phyloP scores from a whole-genome alignment of 2,797 vertebrate genomes.

The Sparus aurata region DNA sequence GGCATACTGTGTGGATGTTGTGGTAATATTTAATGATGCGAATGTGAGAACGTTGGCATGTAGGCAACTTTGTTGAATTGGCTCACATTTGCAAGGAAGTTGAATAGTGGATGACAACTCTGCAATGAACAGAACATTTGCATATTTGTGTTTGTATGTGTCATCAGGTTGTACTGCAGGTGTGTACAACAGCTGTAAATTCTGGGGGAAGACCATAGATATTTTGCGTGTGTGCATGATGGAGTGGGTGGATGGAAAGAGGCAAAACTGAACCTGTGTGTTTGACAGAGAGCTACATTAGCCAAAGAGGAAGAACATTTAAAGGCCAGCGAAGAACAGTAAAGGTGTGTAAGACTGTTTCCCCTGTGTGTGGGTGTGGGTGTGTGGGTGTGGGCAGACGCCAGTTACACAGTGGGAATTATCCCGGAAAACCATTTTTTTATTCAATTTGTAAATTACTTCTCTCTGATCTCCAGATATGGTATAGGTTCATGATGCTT shows the following conservation, averaged over 20 bases:
- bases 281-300: background rate
- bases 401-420: slow-evolving; percentile 32
- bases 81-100: background rate
- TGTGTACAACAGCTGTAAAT: background rate
- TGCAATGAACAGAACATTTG: slow-evolving; percentile 35
- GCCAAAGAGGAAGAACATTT: slow-evolving; percentile 22
- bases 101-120: background rate
- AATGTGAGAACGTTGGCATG: background rate
- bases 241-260: background rate
- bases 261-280: background rate
- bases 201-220: slow-evolving; percentile 26
- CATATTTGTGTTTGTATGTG: slow-evolving; percentile 12
- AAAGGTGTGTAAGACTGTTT: background rate
- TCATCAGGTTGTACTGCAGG: background rate
- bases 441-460: slow-evolving; percentile 13
- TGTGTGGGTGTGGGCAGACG: slow-evolving; percentile 37
- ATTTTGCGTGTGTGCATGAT: background rate
- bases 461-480: background rate
- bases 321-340: slow-evolving; percentile 50
- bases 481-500: background rate
- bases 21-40: background rate
- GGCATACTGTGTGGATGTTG: background rate
- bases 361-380: background rate
- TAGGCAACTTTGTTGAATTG: background rate
- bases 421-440: slow-evolving; percentile 51